phyloP scores from a whole-genome alignment of 2,113 vertebrate species.

The Elephas maximus region DNA sequence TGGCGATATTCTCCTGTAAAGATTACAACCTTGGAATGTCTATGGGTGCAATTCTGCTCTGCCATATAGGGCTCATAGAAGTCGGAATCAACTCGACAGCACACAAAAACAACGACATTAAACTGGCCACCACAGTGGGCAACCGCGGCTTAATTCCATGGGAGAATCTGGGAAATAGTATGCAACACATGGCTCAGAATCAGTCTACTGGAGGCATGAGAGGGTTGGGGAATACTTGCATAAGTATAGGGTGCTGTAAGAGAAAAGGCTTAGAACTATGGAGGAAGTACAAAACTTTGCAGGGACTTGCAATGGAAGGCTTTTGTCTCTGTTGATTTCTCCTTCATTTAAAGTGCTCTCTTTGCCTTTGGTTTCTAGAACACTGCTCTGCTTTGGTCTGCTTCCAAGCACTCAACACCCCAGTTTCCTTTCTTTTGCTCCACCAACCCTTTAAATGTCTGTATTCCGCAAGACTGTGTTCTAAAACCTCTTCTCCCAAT shows the following conservation, averaged over 20 bases:
- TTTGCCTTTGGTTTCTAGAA: slow-evolving; percentile 10
- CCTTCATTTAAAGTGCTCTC: neutral
- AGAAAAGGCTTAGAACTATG: neutral
- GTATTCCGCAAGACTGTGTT: neutral
- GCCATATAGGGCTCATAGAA: no score
- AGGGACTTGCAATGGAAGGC: neutral
- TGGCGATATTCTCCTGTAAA: no score
- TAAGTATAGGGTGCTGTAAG: neutral
- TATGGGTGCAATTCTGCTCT: no score
- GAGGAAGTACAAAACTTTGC: neutral
- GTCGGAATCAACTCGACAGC: no score
- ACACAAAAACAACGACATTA: neutral
- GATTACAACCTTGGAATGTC: no score
- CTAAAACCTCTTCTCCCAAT: neutral
- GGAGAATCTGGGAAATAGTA: neutral
- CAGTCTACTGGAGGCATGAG: neutral
- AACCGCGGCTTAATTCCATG: neutral
- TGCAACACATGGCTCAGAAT: neutral
- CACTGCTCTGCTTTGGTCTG: neutral
- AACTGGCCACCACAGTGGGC: neutral
- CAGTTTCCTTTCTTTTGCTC: neutral
- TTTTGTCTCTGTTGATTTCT: neutral
- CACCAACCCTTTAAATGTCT: neutral
- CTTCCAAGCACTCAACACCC: neutral
- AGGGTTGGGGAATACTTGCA: neutral